Evolutionary conservation across 1,140 invertebrate genomes (phyloP).

Genomic region (Diploscapter pachys): DNA sequence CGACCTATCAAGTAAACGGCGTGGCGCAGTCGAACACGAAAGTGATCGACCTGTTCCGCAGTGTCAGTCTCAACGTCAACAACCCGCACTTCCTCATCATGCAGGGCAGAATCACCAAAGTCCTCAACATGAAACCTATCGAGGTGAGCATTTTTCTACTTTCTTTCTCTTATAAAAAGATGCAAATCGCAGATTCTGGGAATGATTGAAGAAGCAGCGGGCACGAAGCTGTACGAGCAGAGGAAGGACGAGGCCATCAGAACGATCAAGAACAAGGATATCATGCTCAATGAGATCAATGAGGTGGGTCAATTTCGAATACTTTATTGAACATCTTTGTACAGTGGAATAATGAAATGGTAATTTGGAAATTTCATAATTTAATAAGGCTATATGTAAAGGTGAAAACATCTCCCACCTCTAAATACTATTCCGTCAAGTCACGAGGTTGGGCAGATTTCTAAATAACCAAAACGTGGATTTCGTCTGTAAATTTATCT

Average conservation of each 20-base stretch:
- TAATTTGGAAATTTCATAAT: no score
- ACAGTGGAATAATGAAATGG: no score
- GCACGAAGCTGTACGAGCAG: constrained; percentile 92
- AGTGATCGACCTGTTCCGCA: constrained; percentile 83
- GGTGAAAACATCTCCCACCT: no score
- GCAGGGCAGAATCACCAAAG: constrained; percentile 98
- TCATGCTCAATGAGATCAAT: constrained; percentile 80
- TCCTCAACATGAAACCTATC: constrained; percentile 95
- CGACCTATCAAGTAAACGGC: constrained; percentile 86
- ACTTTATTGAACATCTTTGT: no score
- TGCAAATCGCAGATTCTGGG: constrained; percentile 73
- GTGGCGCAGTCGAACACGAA: constrained; percentile 76
- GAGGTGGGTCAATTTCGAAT: constrained; percentile 65
- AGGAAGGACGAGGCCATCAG: constrained; percentile 84
- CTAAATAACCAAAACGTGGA: no score
- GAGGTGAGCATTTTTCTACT: constrained; percentile 68
- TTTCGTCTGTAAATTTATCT: no score
- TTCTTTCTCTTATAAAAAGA: constrained; percentile 29
- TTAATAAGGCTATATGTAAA: no score
- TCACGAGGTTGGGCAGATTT: no score
- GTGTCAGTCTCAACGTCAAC: constrained; percentile 94
- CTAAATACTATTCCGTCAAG: no score
- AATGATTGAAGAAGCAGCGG: constrained; percentile 98
- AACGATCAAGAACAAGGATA: constrained; percentile 89
- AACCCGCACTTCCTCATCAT: constrained; percentile 98